phyloP scores from a whole-genome alignment of 2,797 vertebrate species.

The Lophotriccus pileatus region DNA sequence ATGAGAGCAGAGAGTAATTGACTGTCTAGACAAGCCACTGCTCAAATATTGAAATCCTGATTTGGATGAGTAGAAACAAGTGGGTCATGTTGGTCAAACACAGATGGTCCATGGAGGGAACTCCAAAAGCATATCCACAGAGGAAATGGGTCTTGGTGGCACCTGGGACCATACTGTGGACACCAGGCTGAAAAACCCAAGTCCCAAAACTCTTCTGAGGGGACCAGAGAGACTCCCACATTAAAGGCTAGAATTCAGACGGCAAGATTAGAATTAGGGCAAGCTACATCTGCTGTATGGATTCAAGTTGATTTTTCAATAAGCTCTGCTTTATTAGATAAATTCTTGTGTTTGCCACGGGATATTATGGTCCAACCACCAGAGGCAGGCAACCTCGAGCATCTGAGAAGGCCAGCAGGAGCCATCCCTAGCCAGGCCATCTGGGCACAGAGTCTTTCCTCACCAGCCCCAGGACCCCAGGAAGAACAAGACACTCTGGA shows the following conservation, averaged over 20 bases:
- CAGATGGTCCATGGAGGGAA: background rate
- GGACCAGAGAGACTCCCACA: background rate
- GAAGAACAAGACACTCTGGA: background rate
- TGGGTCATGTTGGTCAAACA: background rate
- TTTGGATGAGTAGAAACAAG: background rate
- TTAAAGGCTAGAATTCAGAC: background rate
- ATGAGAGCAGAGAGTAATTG: conserved; percentile 9
- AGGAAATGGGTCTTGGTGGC: background rate
- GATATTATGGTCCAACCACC: background rate
- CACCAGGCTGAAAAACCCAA: background rate
- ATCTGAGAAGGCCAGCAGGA: background rate
- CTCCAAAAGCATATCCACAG: background rate
- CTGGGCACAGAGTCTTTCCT: background rate
- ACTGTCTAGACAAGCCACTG: conserved; percentile 33
- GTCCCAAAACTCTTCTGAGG: background rate
- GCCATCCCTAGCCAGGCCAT: background rate
- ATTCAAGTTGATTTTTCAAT: background rate
- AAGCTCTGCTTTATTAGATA: background rate
- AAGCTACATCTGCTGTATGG: background rate
- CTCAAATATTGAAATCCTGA: background rate
- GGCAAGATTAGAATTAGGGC: background rate
- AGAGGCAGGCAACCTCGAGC: background rate
- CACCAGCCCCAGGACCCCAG: background rate
- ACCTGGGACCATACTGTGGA: background rate
- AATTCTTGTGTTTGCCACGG: background rate